A percentile compares a stretch with the other conserved stretches of the same genome.
phyloP scores from a whole-genome alignment of 2,113 vertebrate species.

The Pomatorhinus ruficollis region DNA sequence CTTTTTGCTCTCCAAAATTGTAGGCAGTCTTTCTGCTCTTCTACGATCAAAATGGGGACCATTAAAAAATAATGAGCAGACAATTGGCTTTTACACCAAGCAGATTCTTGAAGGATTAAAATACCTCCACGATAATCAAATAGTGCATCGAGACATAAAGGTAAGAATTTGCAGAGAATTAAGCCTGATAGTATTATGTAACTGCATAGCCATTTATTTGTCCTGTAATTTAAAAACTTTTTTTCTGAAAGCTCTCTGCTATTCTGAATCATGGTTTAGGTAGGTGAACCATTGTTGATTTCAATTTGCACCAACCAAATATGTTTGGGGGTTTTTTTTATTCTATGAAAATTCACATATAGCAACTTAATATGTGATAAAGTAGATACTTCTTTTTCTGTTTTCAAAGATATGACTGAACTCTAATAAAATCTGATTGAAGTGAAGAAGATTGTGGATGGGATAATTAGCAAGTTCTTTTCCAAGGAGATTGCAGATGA shows the following conservation, averaged over 20 bases:
- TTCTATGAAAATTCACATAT: not conserved
- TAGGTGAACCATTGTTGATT: not conserved
- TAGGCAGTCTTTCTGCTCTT: constrained; percentile 96
- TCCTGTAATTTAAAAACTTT: not conserved
- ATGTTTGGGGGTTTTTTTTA: rapidly evolving
- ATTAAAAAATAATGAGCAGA: constrained; percentile 95
- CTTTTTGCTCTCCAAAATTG: not conserved
- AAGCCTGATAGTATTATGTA: not conserved
- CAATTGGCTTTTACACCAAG: constrained; percentile 97
- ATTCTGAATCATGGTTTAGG: not conserved
- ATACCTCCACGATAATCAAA: constrained; percentile 98
- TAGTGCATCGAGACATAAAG: constrained; percentile 98
- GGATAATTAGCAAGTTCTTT: not conserved
- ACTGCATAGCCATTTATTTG: not conserved
- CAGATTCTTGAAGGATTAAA: constrained; percentile 98
- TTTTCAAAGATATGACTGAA: not conserved
- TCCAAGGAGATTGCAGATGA: not conserved
- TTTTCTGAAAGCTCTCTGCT: not conserved
- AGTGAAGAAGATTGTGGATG: not conserved
- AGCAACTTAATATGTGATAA: not conserved
- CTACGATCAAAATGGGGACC: constrained; percentile 98
- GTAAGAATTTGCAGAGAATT: constrained; percentile 65
- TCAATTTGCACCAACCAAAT: not conserved
- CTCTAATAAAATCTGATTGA: not conserved
- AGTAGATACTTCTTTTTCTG: not conserved